These are phyloP conservation scores for Conus canariensis DNA, from an alignment of 2,888 invertebrate species.

Conservation along the genomic window DNA sequence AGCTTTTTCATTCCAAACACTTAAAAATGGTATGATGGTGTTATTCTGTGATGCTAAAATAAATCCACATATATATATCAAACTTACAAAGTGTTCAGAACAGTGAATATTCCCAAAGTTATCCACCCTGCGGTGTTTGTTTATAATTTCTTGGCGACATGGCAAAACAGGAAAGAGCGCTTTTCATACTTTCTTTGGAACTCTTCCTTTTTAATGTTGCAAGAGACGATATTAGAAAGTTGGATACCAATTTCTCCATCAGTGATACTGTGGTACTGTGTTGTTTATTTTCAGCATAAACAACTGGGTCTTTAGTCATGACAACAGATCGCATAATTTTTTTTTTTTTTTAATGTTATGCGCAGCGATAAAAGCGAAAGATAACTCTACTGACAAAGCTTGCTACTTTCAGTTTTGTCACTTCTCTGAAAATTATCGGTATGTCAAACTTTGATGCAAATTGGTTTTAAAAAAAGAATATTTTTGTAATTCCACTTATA, in stretches of 20 bases:
- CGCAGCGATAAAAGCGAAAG: background rate
- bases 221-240: background rate
- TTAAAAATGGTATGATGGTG: background rate
- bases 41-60: background rate
- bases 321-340: background rate
- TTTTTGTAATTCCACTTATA: background rate
- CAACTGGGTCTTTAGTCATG: no score
- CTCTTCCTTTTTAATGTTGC: slow-evolving; percentile 2
- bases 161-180: slow-evolving; percentile 19
- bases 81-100: background rate
- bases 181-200: background rate
- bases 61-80: no score
- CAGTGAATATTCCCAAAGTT: background rate
- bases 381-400: background rate
- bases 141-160: slow-evolving; percentile 35
- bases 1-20: background rate
- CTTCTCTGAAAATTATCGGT: background rate
- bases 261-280: background rate
- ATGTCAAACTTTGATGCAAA: no score
- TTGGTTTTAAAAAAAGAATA: no score
- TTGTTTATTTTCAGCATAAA: no score
- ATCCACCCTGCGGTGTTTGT: slow-evolving; percentile 11
- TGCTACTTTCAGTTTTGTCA: slow-evolving; percentile 17
- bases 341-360: background rate
- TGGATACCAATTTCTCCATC: background rate